Conservation (phyloP, 2,113 vertebrate species). For the Fregata magnificens region DNA sequence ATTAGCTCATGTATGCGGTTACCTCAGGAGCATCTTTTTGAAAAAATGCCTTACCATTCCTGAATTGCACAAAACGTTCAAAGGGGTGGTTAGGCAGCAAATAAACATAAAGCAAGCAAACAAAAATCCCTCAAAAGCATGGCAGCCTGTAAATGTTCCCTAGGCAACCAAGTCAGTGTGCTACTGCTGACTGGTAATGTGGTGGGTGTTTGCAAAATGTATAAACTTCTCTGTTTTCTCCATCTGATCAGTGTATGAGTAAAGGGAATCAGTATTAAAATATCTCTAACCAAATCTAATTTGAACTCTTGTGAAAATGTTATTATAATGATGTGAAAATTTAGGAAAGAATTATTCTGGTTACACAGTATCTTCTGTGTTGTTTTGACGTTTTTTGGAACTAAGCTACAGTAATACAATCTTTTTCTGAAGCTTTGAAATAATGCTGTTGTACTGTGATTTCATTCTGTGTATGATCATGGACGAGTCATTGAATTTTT, state of each 20-base stretch:
- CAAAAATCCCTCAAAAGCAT: neutral
- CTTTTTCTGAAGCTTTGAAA: neutral
- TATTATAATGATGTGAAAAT: neutral
- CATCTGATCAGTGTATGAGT: neutral
- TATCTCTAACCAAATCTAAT: neutral
- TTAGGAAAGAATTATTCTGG: neutral
- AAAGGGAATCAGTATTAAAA: neutral
- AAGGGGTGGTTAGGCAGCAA: neutral
- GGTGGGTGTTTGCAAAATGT: neutral
- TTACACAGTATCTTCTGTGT: neutral
- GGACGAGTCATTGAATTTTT: neutral
- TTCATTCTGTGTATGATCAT: neutral
- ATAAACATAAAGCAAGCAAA: neutral
- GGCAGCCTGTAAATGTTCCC: neutral
- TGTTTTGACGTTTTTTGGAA: neutral
- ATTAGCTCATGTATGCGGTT: neutral
- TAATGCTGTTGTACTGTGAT: neutral
- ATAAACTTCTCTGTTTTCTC: neutral
- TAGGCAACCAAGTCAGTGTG: neutral
- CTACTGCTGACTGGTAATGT: neutral
- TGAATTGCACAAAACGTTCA: neutral
- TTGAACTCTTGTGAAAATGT: neutral
- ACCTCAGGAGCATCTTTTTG: neutral
- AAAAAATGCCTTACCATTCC: neutral
- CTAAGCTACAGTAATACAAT: neutral